Conservation (phyloP, 2,888 invertebrate genomes). For the Cryptus viduatorius region DNA sequence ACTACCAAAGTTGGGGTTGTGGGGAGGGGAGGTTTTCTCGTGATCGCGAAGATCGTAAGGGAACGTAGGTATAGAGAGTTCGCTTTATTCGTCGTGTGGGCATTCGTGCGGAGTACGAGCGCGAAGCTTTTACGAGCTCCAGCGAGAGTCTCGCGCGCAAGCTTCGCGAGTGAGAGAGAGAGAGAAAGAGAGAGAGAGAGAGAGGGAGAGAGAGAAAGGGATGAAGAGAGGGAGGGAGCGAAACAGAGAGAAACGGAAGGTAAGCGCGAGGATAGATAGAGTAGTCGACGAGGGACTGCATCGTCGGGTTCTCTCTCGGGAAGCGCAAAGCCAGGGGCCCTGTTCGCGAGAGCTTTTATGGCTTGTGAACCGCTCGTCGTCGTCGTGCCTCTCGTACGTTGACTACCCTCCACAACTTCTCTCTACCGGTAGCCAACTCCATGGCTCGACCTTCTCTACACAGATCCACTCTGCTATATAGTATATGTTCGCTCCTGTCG, state of each 20-base stretch:
- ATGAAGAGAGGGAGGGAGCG: not conserved
- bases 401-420: conserved; percentile 38
- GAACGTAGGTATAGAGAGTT: conserved; percentile 15
- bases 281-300: conserved; percentile 36
- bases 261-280: conserved; percentile 52
- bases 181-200: not conserved
- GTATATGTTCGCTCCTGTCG: conserved; percentile 1
- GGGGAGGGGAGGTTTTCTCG: not conserved
- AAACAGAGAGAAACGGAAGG: conserved; percentile 28
- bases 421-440: conserved; percentile 31
- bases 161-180: conserved; percentile 50
- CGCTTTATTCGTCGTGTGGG: conserved; percentile 47
- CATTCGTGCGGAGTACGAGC: conserved; percentile 43
- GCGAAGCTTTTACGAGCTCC: conserved; percentile 56
- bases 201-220: no score
- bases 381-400: conserved; percentile 28
- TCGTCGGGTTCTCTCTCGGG: conserved; percentile 32
- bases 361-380: conserved; percentile 61
- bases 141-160: conserved; percentile 25
- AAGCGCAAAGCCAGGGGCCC: conserved; percentile 50
- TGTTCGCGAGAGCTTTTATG: conserved; percentile 63
- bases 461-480: not conserved
- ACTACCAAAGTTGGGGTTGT: not conserved
- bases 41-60: conserved; percentile 25
- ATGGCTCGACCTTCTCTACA: not conserved